A percentile compares a stretch with the other conserved stretches of the same genome.
These are phyloP conservation scores for Drosophila tripunctata DNA, from an alignment of 2,888 invertebrate genomes.

Conservation along the genomic window DNA sequence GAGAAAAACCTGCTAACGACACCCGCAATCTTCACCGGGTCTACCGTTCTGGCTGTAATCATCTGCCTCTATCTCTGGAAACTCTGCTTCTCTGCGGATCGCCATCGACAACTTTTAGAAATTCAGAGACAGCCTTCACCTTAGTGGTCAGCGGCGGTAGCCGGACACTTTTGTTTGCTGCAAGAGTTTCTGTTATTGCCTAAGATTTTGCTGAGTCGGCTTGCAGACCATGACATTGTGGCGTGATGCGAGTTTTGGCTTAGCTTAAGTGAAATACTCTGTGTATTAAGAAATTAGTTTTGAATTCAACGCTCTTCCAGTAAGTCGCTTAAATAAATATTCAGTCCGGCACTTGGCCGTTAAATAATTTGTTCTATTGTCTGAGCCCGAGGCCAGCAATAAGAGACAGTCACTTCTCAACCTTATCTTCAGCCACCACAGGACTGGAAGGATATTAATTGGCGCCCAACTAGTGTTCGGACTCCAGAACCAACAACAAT, in stretches of 20 bases:
- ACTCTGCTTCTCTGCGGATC: too few species aligned
- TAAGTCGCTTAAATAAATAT: too few species aligned
- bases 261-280: neutral
- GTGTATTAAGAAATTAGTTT: neutral
- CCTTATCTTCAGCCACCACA: too few species aligned
- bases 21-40: too few species aligned
- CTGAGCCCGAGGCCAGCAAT: conserved; percentile 1
- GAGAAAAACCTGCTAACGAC: too few species aligned
- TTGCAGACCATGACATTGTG: neutral
- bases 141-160: conserved; percentile 9
- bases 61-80: too few species aligned
- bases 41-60: too few species aligned
- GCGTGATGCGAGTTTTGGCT: neutral
- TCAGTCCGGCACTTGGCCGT: neutral
- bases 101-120: too few species aligned
- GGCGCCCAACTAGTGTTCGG: neutral
- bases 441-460: neutral
- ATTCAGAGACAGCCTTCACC: too few species aligned
- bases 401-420: neutral
- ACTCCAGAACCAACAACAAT: neutral
- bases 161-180: neutral
- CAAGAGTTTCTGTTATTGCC: conserved; percentile 9
- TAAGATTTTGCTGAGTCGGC: conserved; percentile 4
- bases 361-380: neutral
- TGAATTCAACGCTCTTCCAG: neutral